These are phyloP conservation scores for Enchytraeus crypticus DNA, from an alignment of 2,888 invertebrate species.

Conservation along the genomic window DNA sequence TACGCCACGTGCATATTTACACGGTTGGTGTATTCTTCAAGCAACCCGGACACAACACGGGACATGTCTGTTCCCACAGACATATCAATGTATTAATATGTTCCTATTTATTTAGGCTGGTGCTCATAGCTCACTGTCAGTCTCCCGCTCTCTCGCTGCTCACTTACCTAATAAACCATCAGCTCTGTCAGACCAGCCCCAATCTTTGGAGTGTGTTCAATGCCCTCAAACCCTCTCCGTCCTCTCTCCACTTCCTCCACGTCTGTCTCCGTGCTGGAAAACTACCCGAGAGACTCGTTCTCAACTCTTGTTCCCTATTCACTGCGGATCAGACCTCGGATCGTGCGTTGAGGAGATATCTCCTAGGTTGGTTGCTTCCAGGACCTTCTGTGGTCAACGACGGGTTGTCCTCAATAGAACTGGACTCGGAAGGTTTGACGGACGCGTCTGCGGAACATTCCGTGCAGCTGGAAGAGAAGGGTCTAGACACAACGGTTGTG, in stretches of 20 bases:
- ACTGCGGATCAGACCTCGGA: too few relatives aligned
- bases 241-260: neutral
- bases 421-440: neutral
- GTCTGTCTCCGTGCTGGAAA: neutral
- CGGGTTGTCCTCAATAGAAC: neutral
- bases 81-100: too few relatives aligned
- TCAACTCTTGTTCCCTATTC: neutral
- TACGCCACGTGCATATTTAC: too few relatives aligned
- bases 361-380: constrained; percentile 5
- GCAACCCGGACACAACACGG: too few relatives aligned
- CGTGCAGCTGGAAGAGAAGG: neutral
- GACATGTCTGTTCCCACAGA: too few relatives aligned
- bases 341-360: neutral
- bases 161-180: constrained; percentile 1
- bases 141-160: neutral
- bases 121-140: neutral
- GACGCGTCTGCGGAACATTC: neutral
- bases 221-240: neutral
- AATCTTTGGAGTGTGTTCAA: constrained; percentile 6
- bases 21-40: too few relatives aligned
- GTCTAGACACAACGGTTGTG: neutral
- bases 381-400: neutral
- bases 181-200: neutral
- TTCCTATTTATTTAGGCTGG: neutral
- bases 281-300: neutral